Evolutionary conservation across 2,888 invertebrate genomes (phyloP), one percentile per base, ranked within the genome.

Genomic region (Campoletis raptor): DNA sequence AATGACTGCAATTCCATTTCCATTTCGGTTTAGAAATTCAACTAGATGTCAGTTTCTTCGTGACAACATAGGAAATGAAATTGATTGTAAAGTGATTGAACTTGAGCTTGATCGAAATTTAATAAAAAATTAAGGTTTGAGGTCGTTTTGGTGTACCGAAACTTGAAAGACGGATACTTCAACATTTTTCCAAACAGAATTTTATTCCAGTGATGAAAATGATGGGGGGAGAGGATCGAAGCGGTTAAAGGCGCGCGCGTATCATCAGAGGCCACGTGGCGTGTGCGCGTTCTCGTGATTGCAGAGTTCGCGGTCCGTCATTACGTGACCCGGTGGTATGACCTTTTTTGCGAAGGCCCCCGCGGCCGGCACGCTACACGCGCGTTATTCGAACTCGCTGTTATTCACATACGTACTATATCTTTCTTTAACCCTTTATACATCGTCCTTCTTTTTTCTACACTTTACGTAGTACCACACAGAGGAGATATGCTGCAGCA

Each of bases 261-360:
- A 88, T 88, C 87, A 83, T 89, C 85, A 90, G 54, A 76, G 90
- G 92, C 92, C 93, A 93, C 93, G 93, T 93, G 93, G 93, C 93
- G 91, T 93, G 91, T 93, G 93, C 91, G 92, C 92, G 91, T 91
- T 93, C 91, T 91, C 92, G 93, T 93, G 93, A 93, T 93, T 93
- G 92, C 90, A 92, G 92, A 92, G 93, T 93, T 93, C 89, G 90
- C 82, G 89, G 89, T 84, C 93, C 91, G 90, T 93, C 92, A 94
- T 94, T 93, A 93, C 91, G 89, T 89, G 93, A 94, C 93, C 93
- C 89, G 90, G 78, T 82, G 86, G 78, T 88, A 89, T 91, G 92
- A 92, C 92, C 93, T 92, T 91, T 91, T 90, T 87, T 84, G 90
- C 91, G 91, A 90, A 90, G 91, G 91, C 92, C 93, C 91, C 89